phyloP scores from a whole-genome alignment of 2,113 vertebrate genomes.

The Nycticorax nycticorax region DNA sequence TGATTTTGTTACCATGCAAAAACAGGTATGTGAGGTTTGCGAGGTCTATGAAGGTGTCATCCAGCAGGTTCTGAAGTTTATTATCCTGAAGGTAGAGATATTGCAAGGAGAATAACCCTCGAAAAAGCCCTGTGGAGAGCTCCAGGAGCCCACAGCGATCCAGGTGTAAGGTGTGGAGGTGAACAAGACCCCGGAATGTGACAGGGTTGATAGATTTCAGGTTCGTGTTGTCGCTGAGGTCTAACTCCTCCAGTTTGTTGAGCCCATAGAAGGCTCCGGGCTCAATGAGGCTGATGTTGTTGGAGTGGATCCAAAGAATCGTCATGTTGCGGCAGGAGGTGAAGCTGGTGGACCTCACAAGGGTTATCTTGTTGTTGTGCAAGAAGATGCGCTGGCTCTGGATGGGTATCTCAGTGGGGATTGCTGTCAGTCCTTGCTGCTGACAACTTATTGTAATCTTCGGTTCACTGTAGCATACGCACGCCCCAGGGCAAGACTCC shows the following conservation, averaged over 20 bases:
- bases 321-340: constrained; percentile 92
- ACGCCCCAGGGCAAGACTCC: constrained; percentile 89
- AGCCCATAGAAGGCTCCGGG: constrained; percentile 89
- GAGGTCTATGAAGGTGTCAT: constrained; percentile 92
- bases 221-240: constrained; percentile 94
- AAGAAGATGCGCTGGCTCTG: constrained; percentile 95
- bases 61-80: constrained; percentile 85
- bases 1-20: constrained; percentile 95
- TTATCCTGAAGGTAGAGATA: constrained; percentile 98
- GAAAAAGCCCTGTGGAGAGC: constrained; percentile 88
- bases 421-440: constrained; percentile 91
- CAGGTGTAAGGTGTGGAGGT: constrained; percentile 92
- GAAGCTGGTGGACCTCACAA: constrained; percentile 89
- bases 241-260: constrained; percentile 90
- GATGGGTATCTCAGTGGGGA: constrained; percentile 89
- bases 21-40: constrained; percentile 97
- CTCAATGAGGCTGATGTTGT: constrained; percentile 92
- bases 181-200: constrained; percentile 89
- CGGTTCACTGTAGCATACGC: constrained; percentile 94
- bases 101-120: constrained; percentile 90
- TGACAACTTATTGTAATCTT: constrained; percentile 94
- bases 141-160: constrained; percentile 93
- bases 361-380: constrained; percentile 91
- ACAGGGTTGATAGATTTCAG: constrained; percentile 87
- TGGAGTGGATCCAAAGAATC: constrained; percentile 95